Evolutionary conservation across 2,113 vertebrate species (phyloP).

Genomic region (Donacobius atricapilla): DNA sequence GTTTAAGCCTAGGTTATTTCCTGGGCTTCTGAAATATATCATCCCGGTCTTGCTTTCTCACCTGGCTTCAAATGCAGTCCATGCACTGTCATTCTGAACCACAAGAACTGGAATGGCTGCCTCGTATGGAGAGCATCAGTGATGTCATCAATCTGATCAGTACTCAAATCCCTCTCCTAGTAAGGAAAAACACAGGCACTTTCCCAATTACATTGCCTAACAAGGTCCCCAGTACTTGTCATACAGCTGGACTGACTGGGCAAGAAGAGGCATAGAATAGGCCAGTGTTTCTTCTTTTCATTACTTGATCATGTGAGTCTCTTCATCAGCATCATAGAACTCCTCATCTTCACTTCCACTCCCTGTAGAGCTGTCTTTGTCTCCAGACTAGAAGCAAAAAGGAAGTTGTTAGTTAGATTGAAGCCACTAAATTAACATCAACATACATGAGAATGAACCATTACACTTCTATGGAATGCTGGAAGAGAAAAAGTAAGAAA

Average conservation of each 20-base stretch:
- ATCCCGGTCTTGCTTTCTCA: background rate
- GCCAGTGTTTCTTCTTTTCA: background rate
- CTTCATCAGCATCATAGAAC: slow-evolving; percentile 76
- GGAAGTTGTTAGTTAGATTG: background rate
- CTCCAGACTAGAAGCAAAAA: slow-evolving; percentile 50
- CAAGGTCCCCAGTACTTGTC: background rate
- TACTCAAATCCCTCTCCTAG: background rate
- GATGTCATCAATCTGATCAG: background rate
- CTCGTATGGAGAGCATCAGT: background rate
- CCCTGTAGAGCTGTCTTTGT: slow-evolving; percentile 48
- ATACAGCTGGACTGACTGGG: background rate
- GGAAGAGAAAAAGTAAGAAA: background rate
- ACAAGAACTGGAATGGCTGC: background rate
- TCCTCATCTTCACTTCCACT: slow-evolving; percentile 76
- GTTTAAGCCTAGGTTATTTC: background rate
- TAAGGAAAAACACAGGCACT: background rate
- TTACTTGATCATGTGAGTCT: slow-evolving; percentile 79
- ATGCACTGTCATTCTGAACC: background rate
- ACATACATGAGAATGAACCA: background rate
- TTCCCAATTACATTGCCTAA: background rate
- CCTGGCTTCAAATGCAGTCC: background rate
- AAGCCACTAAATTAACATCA: background rate
- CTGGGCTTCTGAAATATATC: background rate
- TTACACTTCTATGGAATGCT: background rate
- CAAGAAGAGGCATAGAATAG: background rate